A percentile compares a stretch with the other conserved stretches of the same genome.
Conservation (phyloP, 1,140 invertebrate genomes). For the Portunus trituberculatus region DNA sequence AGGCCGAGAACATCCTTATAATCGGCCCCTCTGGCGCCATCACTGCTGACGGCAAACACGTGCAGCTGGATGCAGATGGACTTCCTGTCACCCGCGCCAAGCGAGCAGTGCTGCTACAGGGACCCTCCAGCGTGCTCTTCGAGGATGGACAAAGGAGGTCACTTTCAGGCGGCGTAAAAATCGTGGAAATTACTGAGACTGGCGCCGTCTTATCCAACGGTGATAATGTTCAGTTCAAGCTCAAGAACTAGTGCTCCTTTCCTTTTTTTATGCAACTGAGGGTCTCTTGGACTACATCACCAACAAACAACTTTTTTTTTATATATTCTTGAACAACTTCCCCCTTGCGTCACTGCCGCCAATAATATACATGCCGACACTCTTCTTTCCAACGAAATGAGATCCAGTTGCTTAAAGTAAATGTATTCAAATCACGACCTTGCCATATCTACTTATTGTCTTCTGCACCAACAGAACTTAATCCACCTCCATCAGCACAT, state of each 20-base stretch:
- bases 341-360: constrained; percentile 41
- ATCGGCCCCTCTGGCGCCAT: not conserved
- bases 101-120: not conserved
- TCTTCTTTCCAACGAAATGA: constrained; percentile 57
- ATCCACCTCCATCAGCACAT: not conserved
- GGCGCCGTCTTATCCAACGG: constrained; percentile 56
- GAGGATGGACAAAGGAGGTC: not conserved
- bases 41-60: not conserved
- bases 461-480: not conserved
- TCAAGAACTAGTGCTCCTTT: no score
- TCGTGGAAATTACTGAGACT: not conserved
- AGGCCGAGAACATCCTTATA: not conserved
- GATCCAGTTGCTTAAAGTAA: constrained; percentile 51
- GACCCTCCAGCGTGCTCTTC: constrained; percentile 30
- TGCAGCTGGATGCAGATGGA: not conserved
- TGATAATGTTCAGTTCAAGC: constrained; percentile 65
- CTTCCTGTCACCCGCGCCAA: not conserved
- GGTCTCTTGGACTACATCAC: constrained; percentile 7
- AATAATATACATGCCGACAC: constrained; percentile 4
- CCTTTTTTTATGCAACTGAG: no score
- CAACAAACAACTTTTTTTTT: no score
- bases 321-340: no score
- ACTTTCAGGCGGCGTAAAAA: not conserved
- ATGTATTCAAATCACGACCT: not conserved
- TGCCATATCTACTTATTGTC: no score